Evolutionary conservation across 2,797 vertebrate genomes (phyloP).

Genomic region (Danio choprae): DNA sequence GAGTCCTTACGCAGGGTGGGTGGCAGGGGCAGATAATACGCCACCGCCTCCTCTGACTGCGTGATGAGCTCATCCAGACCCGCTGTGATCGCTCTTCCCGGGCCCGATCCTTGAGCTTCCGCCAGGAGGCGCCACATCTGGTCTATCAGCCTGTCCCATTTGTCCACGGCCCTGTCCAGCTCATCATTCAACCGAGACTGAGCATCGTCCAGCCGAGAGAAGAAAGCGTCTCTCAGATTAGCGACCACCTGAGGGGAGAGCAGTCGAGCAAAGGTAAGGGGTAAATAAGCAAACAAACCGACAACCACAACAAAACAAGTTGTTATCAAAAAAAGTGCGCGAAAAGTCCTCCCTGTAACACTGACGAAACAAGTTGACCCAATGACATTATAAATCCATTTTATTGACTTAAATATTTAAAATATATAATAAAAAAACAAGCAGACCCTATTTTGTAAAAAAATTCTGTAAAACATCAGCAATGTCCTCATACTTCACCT

Average conservation of each 20-base stretch:
- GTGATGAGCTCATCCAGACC: slow-evolving; percentile 71
- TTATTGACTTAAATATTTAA: background rate
- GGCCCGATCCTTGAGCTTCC: slow-evolving; percentile 62
- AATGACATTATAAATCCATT: background rate
- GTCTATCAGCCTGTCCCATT: slow-evolving; percentile 55
- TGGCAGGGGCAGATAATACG: slow-evolving; percentile 74
- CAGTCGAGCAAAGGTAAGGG: background rate
- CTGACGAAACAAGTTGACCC: background rate
- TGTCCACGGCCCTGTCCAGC: slow-evolving; percentile 63
- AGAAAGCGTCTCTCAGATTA: slow-evolving; percentile 71
- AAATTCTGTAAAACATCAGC: background rate
- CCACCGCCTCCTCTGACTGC: slow-evolving; percentile 68
- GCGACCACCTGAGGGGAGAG: slow-evolving; percentile 66
- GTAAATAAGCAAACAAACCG: no score
- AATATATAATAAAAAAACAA: background rate
- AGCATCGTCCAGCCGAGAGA: slow-evolving; percentile 70
- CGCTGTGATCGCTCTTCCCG: slow-evolving; percentile 52
- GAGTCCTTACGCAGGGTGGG: slow-evolving; percentile 70
- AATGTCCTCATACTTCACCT: no score
- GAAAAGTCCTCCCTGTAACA: background rate
- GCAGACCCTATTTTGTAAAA: background rate
- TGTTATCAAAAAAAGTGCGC: background rate
- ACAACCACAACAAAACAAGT: no score
- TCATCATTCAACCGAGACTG: slow-evolving; percentile 66
- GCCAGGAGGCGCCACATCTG: slow-evolving; percentile 9